These are phyloP conservation scores for Henicopernis longicauda DNA, from an alignment of 2,113 vertebrate genomes.

Conservation along the genomic window DNA sequence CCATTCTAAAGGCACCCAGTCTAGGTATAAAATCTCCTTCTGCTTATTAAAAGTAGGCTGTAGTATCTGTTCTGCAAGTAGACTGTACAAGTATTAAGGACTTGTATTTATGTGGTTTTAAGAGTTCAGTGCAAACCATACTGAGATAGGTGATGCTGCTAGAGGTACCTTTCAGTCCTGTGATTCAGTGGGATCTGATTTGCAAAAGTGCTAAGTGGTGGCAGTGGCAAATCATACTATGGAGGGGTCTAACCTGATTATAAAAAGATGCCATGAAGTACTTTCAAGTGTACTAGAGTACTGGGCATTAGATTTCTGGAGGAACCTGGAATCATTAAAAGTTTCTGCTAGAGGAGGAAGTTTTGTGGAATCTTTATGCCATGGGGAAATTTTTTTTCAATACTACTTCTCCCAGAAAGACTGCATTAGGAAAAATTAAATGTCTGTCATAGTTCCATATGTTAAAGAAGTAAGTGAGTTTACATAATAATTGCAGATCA, in stretches of 20 bases:
- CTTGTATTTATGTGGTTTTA: neutral
- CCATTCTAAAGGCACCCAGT: neutral
- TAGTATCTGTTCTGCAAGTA: neutral
- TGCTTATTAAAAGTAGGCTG: neutral
- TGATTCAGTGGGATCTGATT: neutral
- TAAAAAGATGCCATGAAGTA: neutral
- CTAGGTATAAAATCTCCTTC: neutral
- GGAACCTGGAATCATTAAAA: neutral
- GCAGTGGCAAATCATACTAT: neutral
- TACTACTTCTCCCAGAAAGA: neutral
- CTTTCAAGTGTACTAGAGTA: neutral
- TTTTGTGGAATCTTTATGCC: neutral
- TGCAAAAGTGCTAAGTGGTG: neutral
- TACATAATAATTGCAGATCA: neutral
- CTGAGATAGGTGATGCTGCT: neutral
- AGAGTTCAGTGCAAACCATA: neutral
- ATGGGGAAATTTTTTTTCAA: neutral
- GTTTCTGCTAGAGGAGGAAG: neutral
- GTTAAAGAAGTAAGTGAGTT: neutral
- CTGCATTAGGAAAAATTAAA: neutral
- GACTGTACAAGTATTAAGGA: neutral
- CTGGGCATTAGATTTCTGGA: neutral
- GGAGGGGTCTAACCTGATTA: neutral
- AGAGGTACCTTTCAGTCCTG: neutral
- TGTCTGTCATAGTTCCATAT: accelerated